Conservation (phyloP, 2,113 vertebrate species). For the Alaudala cheleensis region DNA sequence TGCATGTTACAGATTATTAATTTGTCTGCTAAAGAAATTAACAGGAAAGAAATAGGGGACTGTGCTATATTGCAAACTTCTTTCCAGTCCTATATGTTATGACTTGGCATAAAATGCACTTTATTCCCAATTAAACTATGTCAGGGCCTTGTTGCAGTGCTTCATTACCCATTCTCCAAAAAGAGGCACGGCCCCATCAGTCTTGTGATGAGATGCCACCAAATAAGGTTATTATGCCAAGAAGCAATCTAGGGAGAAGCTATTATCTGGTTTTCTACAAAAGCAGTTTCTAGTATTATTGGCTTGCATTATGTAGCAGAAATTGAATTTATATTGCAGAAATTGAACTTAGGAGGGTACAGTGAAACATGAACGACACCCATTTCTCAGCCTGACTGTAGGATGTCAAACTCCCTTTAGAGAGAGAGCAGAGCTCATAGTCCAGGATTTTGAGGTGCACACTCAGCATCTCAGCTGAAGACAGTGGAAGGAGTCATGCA, state of each 20-base stretch:
- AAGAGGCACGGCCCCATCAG: background rate
- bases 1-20: background rate
- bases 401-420: background rate
- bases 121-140: constrained; percentile 16
- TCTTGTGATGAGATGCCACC: constrained; percentile 6
- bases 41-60: background rate
- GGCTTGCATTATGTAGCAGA: constrained; percentile 11
- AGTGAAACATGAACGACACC: background rate
- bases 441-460: background rate
- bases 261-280: constrained; percentile 22
- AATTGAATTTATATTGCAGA: constrained; percentile 18
- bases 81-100: background rate
- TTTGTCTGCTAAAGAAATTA: background rate
- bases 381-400: background rate
- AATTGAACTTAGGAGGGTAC: background rate
- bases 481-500: background rate
- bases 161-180: background rate
- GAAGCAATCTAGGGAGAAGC: background rate
- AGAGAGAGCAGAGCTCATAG: background rate
- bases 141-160: background rate
- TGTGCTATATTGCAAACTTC: background rate
- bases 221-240: constrained; percentile 33
- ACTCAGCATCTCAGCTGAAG: background rate
- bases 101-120: background rate
- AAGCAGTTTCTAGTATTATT: constrained; percentile 7